Conservation (phyloP, 30 jellyfish, hydroid and myxozoan genomes). For the Pseudorhiza aurosa region DNA sequence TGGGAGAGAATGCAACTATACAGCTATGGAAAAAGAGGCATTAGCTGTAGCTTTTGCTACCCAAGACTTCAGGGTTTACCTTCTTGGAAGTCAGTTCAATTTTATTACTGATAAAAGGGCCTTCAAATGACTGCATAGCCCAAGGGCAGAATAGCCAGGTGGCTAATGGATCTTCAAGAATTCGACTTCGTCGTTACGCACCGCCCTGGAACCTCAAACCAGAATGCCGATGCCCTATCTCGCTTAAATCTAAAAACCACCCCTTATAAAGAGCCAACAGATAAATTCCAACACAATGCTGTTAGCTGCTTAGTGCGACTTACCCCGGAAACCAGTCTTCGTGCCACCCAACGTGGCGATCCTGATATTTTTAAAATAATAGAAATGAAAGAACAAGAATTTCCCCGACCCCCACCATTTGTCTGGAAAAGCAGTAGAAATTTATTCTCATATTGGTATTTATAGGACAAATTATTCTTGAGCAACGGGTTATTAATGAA, state of each 20-base stretch:
- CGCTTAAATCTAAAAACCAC: background rate
- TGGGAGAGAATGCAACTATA: background rate
- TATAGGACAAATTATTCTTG: background rate
- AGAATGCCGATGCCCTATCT: background rate
- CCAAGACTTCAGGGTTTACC: background rate
- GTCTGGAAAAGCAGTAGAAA: background rate
- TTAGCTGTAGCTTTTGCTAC: background rate
- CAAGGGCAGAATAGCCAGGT: background rate
- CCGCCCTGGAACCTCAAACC: background rate
- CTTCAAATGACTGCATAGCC: background rate
- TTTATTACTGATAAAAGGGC: background rate
- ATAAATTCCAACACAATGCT: too few relatives aligned
- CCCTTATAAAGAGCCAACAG: too few relatives aligned
- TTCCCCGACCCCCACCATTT: background rate
- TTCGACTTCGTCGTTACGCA: background rate
- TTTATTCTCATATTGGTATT: background rate
- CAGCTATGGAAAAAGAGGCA: background rate
- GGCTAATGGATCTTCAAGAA: background rate
- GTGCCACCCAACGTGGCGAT: background rate
- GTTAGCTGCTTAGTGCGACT: background rate
- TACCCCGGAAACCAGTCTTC: background rate
- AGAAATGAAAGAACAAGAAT: constrained; percentile 1
- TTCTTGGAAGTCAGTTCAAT: background rate
- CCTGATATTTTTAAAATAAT: background rate
- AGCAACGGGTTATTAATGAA: background rate